These are phyloP conservation scores for Nycticryphes semicollaris DNA, from an alignment of 2,113 vertebrate species.

Conservation along the genomic window DNA sequence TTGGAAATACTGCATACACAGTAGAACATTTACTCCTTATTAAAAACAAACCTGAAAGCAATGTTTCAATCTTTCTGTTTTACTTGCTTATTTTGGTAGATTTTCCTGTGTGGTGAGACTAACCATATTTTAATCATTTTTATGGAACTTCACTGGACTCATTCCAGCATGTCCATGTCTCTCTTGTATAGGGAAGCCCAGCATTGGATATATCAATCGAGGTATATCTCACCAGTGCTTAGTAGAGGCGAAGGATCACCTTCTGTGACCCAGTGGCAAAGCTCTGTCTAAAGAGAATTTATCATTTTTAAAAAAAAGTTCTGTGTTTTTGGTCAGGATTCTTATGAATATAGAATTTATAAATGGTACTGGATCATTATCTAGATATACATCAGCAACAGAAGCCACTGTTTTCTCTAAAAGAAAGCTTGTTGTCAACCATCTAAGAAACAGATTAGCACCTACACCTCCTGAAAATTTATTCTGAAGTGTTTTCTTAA, in stretches of 20 bases:
- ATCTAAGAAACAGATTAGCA: background rate
- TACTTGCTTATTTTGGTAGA: background rate
- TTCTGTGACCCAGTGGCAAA: background rate
- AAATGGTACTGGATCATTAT: background rate
- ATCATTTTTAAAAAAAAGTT: background rate
- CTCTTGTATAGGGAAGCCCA: background rate
- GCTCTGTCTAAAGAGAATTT: background rate
- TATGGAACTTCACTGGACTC: background rate
- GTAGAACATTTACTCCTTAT: background rate
- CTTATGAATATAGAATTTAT: background rate
- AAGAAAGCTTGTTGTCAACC: background rate
- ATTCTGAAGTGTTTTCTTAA: background rate
- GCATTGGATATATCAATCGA: background rate
- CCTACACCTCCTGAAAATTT: background rate
- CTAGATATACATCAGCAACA: background rate
- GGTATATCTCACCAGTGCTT: background rate
- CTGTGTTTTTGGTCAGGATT: background rate
- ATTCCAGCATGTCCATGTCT: background rate
- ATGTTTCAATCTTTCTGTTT: background rate
- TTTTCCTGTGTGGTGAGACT: background rate
- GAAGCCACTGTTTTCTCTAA: background rate
- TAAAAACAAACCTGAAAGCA: background rate
- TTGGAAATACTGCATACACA: background rate
- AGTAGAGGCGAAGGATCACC: background rate
- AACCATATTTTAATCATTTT: background rate